Evolutionary conservation across 2,797 vertebrate genomes (phyloP).

Genomic region (Rhynchonycteris naso): DNA sequence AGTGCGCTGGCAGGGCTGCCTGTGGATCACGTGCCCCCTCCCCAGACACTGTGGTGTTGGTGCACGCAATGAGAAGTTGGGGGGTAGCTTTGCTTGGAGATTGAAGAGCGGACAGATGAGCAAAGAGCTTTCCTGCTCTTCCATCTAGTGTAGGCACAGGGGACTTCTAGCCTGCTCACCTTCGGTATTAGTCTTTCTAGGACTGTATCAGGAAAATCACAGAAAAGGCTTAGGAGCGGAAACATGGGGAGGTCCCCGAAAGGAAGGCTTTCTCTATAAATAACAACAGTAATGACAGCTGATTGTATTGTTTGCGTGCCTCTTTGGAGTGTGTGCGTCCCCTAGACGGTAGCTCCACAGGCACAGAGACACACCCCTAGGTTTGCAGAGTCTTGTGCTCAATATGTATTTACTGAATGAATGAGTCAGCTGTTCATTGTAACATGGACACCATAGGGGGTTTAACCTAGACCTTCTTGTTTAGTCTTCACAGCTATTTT

Average conservation of each 20-base stretch:
- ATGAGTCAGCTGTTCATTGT: not conserved
- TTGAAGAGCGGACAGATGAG: constrained; percentile 50
- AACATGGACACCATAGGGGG: not conserved
- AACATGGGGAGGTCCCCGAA: not conserved
- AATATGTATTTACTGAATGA: constrained; percentile 17
- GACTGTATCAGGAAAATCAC: not conserved
- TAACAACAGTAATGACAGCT: not conserved
- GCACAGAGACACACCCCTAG: not conserved
- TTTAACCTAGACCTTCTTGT: constrained; percentile 17
- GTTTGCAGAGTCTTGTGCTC: not conserved
- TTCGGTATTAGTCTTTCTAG: not conserved
- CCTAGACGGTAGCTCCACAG: not conserved
- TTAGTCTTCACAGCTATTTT: constrained; percentile 9
- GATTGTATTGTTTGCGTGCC: not conserved
- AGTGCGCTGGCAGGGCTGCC: constrained; percentile 15
- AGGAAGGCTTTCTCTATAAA: constrained; percentile 3
- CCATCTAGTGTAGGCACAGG: not conserved
- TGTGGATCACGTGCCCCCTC: constrained; percentile 66
- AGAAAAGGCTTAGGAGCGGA: not conserved
- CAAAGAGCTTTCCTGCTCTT: constrained; percentile 28
- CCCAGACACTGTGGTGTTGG: constrained; percentile 56
- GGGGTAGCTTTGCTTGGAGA: constrained; percentile 47
- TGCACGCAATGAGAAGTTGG: constrained; percentile 81
- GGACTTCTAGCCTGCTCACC: not conserved
- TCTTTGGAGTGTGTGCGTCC: not conserved